phyloP scores from a whole-genome alignment of 2,113 vertebrate species.

The Oreocharis arfaki region DNA sequence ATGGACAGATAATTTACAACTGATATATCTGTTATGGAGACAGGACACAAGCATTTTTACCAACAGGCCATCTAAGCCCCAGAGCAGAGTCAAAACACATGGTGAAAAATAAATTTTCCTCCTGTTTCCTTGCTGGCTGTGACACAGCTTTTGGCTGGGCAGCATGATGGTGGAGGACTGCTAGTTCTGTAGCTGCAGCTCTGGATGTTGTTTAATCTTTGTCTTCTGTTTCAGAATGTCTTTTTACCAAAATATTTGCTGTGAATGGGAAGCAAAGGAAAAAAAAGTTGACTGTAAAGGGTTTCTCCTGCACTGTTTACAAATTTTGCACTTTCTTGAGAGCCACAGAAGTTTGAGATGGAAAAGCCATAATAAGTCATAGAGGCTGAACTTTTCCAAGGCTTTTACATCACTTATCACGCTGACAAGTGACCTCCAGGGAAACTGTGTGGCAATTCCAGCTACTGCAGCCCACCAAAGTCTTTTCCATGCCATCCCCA shows the following conservation, averaged over 20 bases:
- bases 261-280: not conserved
- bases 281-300: not conserved
- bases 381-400: not conserved
- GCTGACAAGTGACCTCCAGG: not conserved
- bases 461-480: not conserved
- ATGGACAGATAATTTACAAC: slow-evolving; percentile 10
- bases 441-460: not conserved
- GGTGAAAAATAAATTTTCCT: not conserved
- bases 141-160: not conserved
- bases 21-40: slow-evolving; percentile 24
- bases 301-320: slow-evolving; percentile 6
- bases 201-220: not conserved
- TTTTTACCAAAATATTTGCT: slow-evolving; percentile 23
- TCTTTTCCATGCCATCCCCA: not conserved
- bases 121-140: not conserved
- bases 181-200: not conserved
- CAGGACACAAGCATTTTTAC: slow-evolving; percentile 20
- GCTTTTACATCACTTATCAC: not conserved
- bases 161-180: not conserved
- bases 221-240: not conserved
- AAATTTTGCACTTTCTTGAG: not conserved
- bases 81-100: not conserved
- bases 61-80: not conserved
- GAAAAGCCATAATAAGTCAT: slow-evolving; percentile 1
- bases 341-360: not conserved